Evolutionary conservation across 2,797 vertebrate species (phyloP).

Genomic region (Acrossocheilus fasciatus): DNA sequence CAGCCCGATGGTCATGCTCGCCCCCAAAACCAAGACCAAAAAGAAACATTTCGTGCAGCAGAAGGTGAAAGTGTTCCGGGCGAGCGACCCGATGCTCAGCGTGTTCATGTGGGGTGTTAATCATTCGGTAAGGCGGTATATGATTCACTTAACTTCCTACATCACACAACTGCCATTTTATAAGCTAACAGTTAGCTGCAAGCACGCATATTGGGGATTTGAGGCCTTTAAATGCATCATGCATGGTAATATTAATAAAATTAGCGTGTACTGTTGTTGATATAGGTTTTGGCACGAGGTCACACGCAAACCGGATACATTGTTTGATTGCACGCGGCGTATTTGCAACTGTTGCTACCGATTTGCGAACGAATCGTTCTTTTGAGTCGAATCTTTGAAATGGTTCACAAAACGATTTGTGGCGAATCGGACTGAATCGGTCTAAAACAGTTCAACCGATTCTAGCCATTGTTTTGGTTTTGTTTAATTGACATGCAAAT

Average conservation of each 20-base stretch:
- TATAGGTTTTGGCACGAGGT: slow-evolving; percentile 8
- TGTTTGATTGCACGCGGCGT: slow-evolving; percentile 14
- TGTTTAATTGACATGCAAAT: neutral
- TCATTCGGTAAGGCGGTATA: slow-evolving; percentile 84
- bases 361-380: slow-evolving; percentile 5
- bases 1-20: slow-evolving; percentile 80
- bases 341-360: slow-evolving; percentile 39
- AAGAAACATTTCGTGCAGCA: slow-evolving; percentile 97
- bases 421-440: neutral
- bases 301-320: slow-evolving; percentile 5
- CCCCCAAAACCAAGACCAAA: slow-evolving; percentile 90
- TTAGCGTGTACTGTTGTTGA: neutral
- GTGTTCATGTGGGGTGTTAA: slow-evolving; percentile 96
- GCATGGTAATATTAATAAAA: neutral
- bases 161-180: slow-evolving; percentile 45
- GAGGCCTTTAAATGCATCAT: neutral
- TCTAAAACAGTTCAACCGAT: neutral
- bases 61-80: slow-evolving; percentile 92
- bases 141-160: slow-evolving; percentile 38
- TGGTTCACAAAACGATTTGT: neutral
- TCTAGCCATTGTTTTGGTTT: neutral
- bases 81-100: slow-evolving; percentile 89
- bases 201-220: neutral
- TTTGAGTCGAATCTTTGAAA: slow-evolving; percentile 9
- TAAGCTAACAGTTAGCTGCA: slow-evolving; percentile 44